Base-by-base conservation (phyloP, 2,888 invertebrate species). In the Alloscopus bannaensis region DNA sequence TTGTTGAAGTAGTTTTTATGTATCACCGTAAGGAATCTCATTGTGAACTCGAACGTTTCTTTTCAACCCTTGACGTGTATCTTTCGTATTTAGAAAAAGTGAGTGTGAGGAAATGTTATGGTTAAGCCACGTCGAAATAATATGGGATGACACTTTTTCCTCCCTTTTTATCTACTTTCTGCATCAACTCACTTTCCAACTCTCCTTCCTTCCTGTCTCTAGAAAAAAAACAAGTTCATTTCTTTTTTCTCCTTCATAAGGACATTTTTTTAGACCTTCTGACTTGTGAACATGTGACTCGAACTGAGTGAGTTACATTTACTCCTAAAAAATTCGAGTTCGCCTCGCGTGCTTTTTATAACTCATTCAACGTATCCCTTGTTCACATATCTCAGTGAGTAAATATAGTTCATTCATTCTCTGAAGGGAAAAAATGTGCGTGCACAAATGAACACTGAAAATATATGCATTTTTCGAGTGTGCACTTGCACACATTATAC, bases 361-460 rank as follows among this genome's bases (percentile, higher is more conserved):
- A 26, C 29, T 8, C 22, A 3, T 13, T 2, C 28, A 13, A 31
- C 50, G 18, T 36, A 47, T 22, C 52, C 29, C 26, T 16, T 62
- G 62, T 62, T 13, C 22, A 31, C 60, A 24, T 20, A 6, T 26
- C 55, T 55, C 11, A n/a, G 20, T 36, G 76, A 69, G 69, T 77
- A 77, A 77, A 77, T 77, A 77, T 77, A 77, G 76, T 77, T 75
- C 75, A 76, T 76, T 69, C 76, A 76, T 75, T 75, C 72, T 64
- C 13, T 47, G 65, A 64, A 18, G 52, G n/a, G n/a, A n/a, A n/a
- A n/a, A n/a, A n/a, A n/a, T 68, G 60, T 69, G 62, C 76, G 69
- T 47, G 28, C 65, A 2, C 22, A n/a, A 3, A 45, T n/a, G 18
- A 36, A 45, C 8, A 3, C 45, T n/a, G 3, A 45, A 11, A 45